phyloP scores from a whole-genome alignment of 2,888 invertebrate species.

The Plagodis dolabraria region DNA sequence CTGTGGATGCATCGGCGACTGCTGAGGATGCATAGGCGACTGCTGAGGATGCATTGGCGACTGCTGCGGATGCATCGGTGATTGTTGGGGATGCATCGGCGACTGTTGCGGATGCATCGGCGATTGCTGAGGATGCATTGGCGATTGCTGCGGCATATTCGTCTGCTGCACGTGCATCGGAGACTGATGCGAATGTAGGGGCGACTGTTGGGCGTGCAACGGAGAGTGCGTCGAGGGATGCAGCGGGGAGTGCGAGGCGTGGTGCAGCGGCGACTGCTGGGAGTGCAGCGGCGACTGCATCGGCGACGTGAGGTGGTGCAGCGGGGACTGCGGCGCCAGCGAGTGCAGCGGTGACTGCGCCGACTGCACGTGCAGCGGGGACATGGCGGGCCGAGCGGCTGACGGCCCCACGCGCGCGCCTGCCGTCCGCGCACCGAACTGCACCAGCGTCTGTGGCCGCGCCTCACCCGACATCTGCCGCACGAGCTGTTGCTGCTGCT shows the following conservation, averaged over 20 bases:
- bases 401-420: slow-evolving; percentile 57
- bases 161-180: slow-evolving; percentile 62
- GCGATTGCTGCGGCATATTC: slow-evolving; percentile 51
- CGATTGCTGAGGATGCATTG: slow-evolving; percentile 61
- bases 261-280: slow-evolving; percentile 64
- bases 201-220: slow-evolving; percentile 70
- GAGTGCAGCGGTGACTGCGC: slow-evolving; percentile 63
- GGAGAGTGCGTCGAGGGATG: slow-evolving; percentile 73
- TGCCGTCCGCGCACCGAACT: slow-evolving; percentile 30
- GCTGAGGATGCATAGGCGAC: slow-evolving; percentile 59
- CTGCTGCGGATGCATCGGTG: slow-evolving; percentile 63
- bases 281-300: slow-evolving; percentile 59
- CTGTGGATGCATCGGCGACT: slow-evolving; percentile 66
- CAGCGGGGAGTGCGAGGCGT: slow-evolving; percentile 66
- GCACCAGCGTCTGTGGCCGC: slow-evolving; percentile 40
- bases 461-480: slow-evolving; percentile 62
- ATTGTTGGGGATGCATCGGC: slow-evolving; percentile 56
- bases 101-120: slow-evolving; percentile 57
- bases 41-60: slow-evolving; percentile 66
- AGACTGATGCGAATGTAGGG: slow-evolving; percentile 70
- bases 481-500: slow-evolving; percentile 68
- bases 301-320: slow-evolving; percentile 60
- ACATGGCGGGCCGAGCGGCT: slow-evolving; percentile 70
- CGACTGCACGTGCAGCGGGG: slow-evolving; percentile 53
- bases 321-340: slow-evolving; percentile 54